Evolutionary conservation across 2,888 invertebrate species (phyloP).

Genomic region (Spilosoma lubricipeda): DNA sequence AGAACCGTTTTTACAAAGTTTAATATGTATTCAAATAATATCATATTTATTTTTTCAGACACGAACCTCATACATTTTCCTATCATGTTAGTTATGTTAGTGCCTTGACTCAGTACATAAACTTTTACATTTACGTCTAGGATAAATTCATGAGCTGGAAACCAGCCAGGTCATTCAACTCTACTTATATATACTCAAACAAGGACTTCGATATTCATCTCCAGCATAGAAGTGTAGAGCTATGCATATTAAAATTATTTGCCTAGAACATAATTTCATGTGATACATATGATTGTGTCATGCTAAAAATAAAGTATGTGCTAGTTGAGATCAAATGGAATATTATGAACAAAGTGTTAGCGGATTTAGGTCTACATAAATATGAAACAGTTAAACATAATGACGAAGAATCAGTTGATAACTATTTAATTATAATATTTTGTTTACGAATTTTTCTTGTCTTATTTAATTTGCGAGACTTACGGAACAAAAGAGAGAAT

Average conservation of each 20-base stretch:
- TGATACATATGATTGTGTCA: not conserved
- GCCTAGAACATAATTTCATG: not conserved
- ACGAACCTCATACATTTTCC: not conserved
- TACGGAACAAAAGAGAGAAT: too few relatives aligned
- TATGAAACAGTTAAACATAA: too few relatives aligned
- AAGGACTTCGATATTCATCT: not conserved
- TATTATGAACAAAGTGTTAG: too few relatives aligned
- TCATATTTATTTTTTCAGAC: not conserved
- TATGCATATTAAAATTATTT: not conserved
- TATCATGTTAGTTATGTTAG: not conserved
- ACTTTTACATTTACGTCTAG: not conserved
- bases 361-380: too few relatives aligned
- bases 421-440: too few relatives aligned
- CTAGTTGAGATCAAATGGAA: not conserved
- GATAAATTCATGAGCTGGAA: not conserved
- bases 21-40: not conserved
- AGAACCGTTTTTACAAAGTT: not conserved
- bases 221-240: not conserved
- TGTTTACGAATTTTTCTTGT: too few relatives aligned
- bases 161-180: not conserved
- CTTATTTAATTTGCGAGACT: too few relatives aligned
- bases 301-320: not conserved
- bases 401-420: too few relatives aligned
- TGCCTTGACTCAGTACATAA: not conserved
- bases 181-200: not conserved